phyloP scores from a whole-genome alignment of 2,113 vertebrate species.

The Paramormyrops kingsleyae region DNA sequence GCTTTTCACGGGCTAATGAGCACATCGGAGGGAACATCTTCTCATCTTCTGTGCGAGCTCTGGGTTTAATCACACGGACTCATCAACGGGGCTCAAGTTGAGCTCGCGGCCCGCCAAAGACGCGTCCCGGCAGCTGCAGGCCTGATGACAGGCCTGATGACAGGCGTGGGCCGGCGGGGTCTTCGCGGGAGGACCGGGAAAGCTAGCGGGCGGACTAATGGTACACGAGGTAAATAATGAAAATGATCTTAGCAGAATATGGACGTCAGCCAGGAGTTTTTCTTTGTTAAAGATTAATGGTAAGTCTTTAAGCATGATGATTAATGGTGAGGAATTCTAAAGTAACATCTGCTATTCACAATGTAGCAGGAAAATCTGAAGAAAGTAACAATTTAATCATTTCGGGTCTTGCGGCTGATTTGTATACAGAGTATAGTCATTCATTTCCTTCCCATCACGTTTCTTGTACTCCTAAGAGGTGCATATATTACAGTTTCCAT shows the following conservation, averaged over 20 bases:
- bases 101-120: not conserved
- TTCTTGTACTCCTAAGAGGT: not conserved
- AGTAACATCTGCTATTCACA: not conserved
- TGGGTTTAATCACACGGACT: not conserved
- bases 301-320: not conserved
- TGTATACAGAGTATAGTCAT: not conserved
- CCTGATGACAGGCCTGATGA: not conserved
- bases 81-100: not conserved
- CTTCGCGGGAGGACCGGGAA: not conserved
- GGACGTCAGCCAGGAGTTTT: not conserved
- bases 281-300: not conserved
- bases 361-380: not conserved
- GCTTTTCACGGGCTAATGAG: conserved; percentile 5
- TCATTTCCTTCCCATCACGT: not conserved
- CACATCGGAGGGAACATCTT: not conserved
- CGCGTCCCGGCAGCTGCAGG: not conserved
- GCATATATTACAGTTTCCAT: not conserved
- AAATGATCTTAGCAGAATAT: not conserved
- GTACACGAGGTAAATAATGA: not conserved
- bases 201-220: not conserved
- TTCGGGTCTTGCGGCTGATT: not conserved
- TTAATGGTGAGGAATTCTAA: not conserved
- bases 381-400: not conserved
- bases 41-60: not conserved
- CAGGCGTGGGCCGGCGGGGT: not conserved